Conservation (phyloP, 1,140 invertebrate species). For the Cydia strobilella region DNA sequence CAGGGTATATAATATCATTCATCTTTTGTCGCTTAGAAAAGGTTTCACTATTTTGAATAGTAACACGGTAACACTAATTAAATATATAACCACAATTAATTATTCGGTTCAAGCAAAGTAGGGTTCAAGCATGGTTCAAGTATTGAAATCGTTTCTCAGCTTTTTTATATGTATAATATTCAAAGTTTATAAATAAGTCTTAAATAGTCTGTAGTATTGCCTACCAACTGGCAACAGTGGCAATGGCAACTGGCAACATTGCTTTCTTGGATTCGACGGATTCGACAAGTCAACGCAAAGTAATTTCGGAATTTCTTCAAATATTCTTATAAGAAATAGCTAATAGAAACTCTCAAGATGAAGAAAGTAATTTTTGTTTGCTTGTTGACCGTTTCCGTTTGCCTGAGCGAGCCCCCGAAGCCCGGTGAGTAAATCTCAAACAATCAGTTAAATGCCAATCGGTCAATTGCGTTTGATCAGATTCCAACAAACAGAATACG, state of each 20-base stretch:
- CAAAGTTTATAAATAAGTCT: neutral
- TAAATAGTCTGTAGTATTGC: neutral
- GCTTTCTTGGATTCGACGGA: constrained; percentile 6
- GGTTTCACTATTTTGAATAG: no score
- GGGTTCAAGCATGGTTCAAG: neutral
- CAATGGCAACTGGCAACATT: neutral
- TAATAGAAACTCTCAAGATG: constrained; percentile 48
- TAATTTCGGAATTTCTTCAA: constrained; percentile 9
- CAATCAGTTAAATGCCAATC: constrained; percentile 42
- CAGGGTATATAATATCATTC: neutral
- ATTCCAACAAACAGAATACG: constrained; percentile 46
- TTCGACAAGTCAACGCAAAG: constrained; percentile 5
- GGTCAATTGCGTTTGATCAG: constrained; percentile 54
- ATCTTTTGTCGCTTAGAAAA: neutral
- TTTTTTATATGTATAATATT: neutral
- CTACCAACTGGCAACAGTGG: neutral
- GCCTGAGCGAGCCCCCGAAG: constrained; percentile 49
- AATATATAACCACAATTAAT: no score
- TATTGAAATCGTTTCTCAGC: neutral
- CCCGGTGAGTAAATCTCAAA: constrained; percentile 51
- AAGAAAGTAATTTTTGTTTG: constrained; percentile 67
- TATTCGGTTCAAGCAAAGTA: no score
- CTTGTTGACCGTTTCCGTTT: constrained; percentile 59
- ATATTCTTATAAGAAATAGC: constrained; percentile 6
- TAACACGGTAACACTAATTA: no score